phyloP scores from a whole-genome alignment of 2,888 invertebrate genomes.

The Aphelenchoides bicaudatus region DNA sequence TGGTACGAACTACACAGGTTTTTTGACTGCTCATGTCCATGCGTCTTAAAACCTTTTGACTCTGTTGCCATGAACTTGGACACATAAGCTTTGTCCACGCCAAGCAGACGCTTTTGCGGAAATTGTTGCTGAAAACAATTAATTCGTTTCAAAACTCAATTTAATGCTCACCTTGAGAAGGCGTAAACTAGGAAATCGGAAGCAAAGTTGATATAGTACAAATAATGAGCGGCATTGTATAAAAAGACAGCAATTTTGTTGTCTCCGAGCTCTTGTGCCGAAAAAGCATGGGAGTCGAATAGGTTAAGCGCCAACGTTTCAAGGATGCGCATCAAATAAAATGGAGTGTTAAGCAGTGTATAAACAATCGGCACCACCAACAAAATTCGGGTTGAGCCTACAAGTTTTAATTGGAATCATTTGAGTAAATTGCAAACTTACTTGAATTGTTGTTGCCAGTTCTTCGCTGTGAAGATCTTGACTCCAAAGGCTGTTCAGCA shows the following conservation, averaged over 20 bases:
- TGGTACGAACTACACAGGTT: too few relatives aligned
- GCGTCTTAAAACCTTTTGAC: too few relatives aligned
- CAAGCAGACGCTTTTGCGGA: slow-evolving; percentile 54
- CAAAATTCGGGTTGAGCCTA: slow-evolving; percentile 52
- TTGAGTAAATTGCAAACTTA: too few relatives aligned
- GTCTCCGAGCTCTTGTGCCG: slow-evolving; percentile 17
- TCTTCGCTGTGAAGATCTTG: slow-evolving; percentile 1
- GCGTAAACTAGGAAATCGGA: slow-evolving; percentile 59
- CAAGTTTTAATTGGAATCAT: too few relatives aligned
- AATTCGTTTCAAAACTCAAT: neutral
- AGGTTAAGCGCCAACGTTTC: slow-evolving; percentile 37
- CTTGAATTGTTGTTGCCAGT: slow-evolving; percentile 19
- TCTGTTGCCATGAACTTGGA: slow-evolving; percentile 20
- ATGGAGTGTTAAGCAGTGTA: slow-evolving; percentile 57
- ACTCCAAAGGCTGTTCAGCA: slow-evolving; percentile 13
- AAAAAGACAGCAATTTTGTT: slow-evolving; percentile 31
- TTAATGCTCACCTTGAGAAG: slow-evolving; percentile 48
- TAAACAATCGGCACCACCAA: slow-evolving; percentile 59
- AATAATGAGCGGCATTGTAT: slow-evolving; percentile 56
- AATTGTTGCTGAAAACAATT: slow-evolving; percentile 49
- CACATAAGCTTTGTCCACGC: slow-evolving; percentile 50
- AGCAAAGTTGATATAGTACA: slow-evolving; percentile 58
- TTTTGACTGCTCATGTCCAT: too few relatives aligned
- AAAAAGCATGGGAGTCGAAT: slow-evolving; percentile 25
- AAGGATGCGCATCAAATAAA: slow-evolving; percentile 45